These are phyloP conservation scores for Phenganax stokvisi DNA, from an alignment of 92 coral and sea anemone species.

Conservation along the genomic window DNA sequence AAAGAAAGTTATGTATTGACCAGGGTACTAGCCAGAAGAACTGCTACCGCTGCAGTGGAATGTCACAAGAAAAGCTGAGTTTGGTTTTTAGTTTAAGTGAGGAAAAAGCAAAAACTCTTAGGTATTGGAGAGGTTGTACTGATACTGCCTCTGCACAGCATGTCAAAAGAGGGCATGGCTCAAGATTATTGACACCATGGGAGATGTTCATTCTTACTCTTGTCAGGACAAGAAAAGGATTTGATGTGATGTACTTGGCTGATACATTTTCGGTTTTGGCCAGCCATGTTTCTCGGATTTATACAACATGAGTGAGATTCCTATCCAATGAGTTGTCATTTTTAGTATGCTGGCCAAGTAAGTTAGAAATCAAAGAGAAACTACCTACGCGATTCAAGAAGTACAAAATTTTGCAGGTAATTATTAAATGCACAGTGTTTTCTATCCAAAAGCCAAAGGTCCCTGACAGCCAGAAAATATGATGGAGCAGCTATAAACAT, in stretches of 20 bases:
- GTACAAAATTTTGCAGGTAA: conserved; percentile 29
- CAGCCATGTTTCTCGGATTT: conserved; percentile 31
- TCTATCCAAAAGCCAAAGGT: conserved; percentile 29
- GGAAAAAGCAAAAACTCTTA: conserved; percentile 43
- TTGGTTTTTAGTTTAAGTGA: conserved; percentile 39
- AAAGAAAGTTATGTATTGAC: conserved; percentile 43
- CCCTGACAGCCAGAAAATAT: conserved; percentile 32
- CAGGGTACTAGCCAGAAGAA: conserved; percentile 51
- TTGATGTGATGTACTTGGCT: conserved; percentile 39
- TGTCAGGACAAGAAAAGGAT: conserved; percentile 51
- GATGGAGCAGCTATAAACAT: conserved; percentile 32
- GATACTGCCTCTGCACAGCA: conserved; percentile 35
- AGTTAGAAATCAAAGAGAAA: neutral
- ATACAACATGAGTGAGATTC: conserved; percentile 31
- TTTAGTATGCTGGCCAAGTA: conserved; percentile 34
- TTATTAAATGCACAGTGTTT: conserved; percentile 31
- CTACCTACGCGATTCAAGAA: conserved; percentile 29
- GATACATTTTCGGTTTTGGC: conserved; percentile 36
- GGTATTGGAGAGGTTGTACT: conserved; percentile 52
- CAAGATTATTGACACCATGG: conserved; percentile 23
- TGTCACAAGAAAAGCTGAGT: conserved; percentile 42
- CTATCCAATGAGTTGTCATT: conserved; percentile 27
- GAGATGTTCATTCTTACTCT: conserved; percentile 45
- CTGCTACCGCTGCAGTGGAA: conserved; percentile 48
- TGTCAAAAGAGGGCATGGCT: conserved; percentile 16